Conservation (phyloP, 1,140 invertebrate species). For the Zaprionus inermis region DNA sequence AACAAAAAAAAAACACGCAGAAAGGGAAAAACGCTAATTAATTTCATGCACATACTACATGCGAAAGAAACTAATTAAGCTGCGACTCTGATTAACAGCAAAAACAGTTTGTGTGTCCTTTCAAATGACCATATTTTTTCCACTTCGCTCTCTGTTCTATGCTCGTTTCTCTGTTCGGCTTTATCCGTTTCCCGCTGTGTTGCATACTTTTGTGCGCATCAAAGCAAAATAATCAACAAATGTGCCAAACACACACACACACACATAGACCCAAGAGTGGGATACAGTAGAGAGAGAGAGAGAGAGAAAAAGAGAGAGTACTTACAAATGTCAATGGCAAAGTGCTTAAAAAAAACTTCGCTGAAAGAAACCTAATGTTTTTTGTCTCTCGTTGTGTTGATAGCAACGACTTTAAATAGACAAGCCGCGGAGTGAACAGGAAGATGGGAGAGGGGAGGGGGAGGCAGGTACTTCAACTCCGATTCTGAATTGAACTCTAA, state of each 20-base stretch:
- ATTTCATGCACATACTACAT: conserved; percentile 65
- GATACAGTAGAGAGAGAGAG: neutral
- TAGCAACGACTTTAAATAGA: conserved; percentile 35
- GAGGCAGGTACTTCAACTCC: neutral
- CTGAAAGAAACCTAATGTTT: conserved; percentile 14
- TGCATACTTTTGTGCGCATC: conserved; percentile 76
- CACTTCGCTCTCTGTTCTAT: neutral
- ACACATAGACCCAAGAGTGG: conserved; percentile 16
- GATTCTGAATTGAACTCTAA: neutral
- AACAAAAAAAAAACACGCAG: neutral
- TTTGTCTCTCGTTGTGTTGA: conserved; percentile 17
- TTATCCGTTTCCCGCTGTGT: conserved; percentile 32
- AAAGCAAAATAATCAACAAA: conserved; percentile 81
- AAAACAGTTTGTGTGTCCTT: conserved; percentile 65
- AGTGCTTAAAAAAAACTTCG: conserved; percentile 47
- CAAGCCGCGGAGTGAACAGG: conserved; percentile 7
- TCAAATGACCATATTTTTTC: conserved; percentile 68
- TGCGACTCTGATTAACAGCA: conserved; percentile 68
- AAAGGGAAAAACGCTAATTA: conserved; percentile 63
- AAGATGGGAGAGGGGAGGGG: no score
- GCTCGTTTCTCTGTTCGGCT: neutral
- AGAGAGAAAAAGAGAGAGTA: conserved; percentile 21
- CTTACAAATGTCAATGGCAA: conserved; percentile 74
- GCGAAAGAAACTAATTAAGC: conserved; percentile 78
- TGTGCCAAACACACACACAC: conserved; percentile 59